phyloP scores from a whole-genome alignment of 2,888 invertebrate genomes.

The Ormyrus rosae region DNA sequence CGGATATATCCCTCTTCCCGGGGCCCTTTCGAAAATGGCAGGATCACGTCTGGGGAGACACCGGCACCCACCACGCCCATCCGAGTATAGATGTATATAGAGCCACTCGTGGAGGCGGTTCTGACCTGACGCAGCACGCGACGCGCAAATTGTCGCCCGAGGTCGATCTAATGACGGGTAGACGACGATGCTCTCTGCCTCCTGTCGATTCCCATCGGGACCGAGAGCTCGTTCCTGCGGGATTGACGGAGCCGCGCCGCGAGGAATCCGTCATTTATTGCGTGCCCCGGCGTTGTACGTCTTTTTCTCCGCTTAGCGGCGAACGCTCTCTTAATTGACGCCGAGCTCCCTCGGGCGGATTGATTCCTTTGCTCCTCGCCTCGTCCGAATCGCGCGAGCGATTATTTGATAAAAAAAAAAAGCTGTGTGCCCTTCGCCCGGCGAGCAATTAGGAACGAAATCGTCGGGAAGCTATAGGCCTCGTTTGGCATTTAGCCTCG shows the following conservation, averaged over 20 bases:
- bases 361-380: too few species aligned
- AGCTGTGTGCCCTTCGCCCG: background rate
- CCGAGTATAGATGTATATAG: slow-evolving; percentile 58
- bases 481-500: slow-evolving; percentile 73
- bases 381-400: background rate
- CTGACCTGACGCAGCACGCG: slow-evolving; percentile 71
- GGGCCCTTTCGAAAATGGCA: slow-evolving; percentile 52
- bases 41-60: slow-evolving; percentile 57
- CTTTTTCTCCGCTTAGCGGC: background rate
- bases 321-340: background rate
- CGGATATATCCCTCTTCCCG: slow-evolving; percentile 12
- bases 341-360: too few species aligned
- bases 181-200: slow-evolving; percentile 3
- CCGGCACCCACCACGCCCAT: slow-evolving; percentile 54
- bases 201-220: slow-evolving; percentile 9
- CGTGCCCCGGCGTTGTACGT: background rate
- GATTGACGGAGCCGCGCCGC: slow-evolving; percentile 17
- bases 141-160: slow-evolving; percentile 69
- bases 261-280: slow-evolving; percentile 7
- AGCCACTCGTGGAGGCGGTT: slow-evolving; percentile 28
- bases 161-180: slow-evolving; percentile 57
- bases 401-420: background rate
- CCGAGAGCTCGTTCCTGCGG: slow-evolving; percentile 22
- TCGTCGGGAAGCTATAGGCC: slow-evolving; percentile 67
- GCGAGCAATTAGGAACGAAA: slow-evolving; percentile 31